A percentile compares a stretch with the other conserved stretches of the same genome.
These are phyloP conservation scores for Paedocypris sp. DNA, from an alignment of 2,113 vertebrate species.

Conservation along the genomic window DNA sequence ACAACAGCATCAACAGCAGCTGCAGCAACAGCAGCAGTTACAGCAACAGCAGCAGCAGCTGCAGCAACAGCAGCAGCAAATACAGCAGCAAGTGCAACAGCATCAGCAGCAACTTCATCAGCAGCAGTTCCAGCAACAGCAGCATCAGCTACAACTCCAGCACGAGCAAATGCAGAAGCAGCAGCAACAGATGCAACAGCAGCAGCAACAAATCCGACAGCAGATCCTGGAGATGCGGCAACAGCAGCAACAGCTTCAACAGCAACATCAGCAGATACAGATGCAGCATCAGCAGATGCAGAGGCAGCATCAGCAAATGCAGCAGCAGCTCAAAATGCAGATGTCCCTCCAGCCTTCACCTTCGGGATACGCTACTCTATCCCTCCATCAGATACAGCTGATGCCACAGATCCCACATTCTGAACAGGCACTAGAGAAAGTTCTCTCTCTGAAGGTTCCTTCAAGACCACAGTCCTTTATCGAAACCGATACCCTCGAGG, in stretches of 20 bases:
- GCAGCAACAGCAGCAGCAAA: constrained; percentile 28
- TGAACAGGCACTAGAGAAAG: constrained; percentile 60
- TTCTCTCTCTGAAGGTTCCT: constrained; percentile 63
- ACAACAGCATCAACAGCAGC: constrained; percentile 26
- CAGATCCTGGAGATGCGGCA: constrained; percentile 65
- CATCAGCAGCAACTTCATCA: constrained; percentile 33
- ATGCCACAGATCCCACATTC: constrained; percentile 55
- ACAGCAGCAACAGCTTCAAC: constrained; percentile 66
- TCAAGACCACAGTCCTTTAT: constrained; percentile 54
- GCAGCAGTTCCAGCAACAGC: constrained; percentile 52
- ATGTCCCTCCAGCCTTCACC: constrained; percentile 59
- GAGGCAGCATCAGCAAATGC: constrained; percentile 67
- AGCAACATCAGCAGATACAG: constrained; percentile 67
- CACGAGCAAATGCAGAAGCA: constrained; percentile 63
- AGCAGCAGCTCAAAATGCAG: constrained; percentile 67
- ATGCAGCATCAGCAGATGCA: constrained; percentile 68
- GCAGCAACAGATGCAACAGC: constrained; percentile 63
- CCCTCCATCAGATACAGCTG: constrained; percentile 63
- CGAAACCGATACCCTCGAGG: constrained; percentile 69
- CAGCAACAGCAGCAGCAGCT: constrained; percentile 54
- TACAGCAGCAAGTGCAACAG: constrained; percentile 27
- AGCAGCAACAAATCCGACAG: constrained; percentile 64
- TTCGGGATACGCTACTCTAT: constrained; percentile 51
- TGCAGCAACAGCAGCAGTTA: constrained; percentile 56
- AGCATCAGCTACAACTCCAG: constrained; percentile 60